Base-by-base conservation (phyloP, 2,113 vertebrate species). In the Muscicapa adusta region DNA sequence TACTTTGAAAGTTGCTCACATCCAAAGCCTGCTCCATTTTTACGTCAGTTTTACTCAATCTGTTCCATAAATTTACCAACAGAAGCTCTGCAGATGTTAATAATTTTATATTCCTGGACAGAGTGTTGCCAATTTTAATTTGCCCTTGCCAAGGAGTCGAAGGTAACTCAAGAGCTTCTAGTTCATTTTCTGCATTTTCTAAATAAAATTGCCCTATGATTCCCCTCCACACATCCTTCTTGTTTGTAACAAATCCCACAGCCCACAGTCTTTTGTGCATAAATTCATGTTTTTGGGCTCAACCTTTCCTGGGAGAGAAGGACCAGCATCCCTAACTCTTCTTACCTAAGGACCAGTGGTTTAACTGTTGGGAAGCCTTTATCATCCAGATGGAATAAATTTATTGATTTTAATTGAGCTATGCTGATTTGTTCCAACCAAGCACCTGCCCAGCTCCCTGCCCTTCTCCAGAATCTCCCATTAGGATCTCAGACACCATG, bases 31-130 rank as follows among this genome's bases (percentile, higher is more conserved):
- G 50, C 63, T 76, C 58, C 68, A 45, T 74, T 88, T 94, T 81
- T 63, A 43, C 40, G 56, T 74, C 74, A 85, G 31, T 85, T 91
- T 94, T 74, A 77, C 40, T 74, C 3, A 2, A 53, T 74, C 60
- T 77, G 20, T 86, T 90, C 65, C 73, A 90, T 75, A 86, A 90
- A 88, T 93, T 86, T 70, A 80, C 68, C 63, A 65, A 45, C 90
- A 96, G 72, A 93, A 96, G 82, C 51, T 76, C 84, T 76, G 60
- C 93, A 95, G 88, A 91, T 93, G 74, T 85, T 95, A 83, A 85
- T 0, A 7, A 33, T 88, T 67, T 90, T 91, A 72, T 85, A 83
- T n/a, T 85, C 65, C 56, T 51, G 71, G 63, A 84, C 51, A 91
- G 90, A 91, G 43, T 12, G 47, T 67, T 94, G 78, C 68, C 68